A percentile compares a stretch with the other conserved stretches of the same genome.
phyloP scores from a whole-genome alignment of 2,888 invertebrate species.

The Macaria liturata region DNA sequence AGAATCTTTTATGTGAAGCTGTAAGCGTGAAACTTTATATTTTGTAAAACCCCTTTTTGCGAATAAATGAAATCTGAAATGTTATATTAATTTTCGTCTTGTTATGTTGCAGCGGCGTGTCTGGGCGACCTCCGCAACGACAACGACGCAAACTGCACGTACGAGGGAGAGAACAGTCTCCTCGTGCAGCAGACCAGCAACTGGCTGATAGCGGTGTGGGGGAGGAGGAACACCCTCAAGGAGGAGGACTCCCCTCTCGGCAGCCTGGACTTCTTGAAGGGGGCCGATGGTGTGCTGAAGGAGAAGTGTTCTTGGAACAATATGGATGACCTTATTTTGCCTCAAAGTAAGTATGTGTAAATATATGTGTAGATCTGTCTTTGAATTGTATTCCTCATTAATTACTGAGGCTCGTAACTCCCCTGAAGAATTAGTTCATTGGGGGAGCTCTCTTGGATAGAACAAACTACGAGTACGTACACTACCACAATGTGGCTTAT shows the following conservation, averaged over 20 bases:
- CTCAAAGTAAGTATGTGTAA: background rate
- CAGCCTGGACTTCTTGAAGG: constrained; percentile 85
- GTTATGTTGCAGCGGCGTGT: constrained; percentile 82
- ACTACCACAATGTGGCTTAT: too few species aligned
- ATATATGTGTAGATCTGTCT: too few species aligned
- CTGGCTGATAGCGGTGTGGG: constrained; percentile 89
- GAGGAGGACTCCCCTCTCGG: constrained; percentile 84
- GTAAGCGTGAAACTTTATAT: too few species aligned
- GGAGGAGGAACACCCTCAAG: constrained; percentile 57
- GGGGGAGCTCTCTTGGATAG: too few species aligned
- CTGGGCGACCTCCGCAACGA: constrained; percentile 90
- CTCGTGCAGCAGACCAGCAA: constrained; percentile 94
- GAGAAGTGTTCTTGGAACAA: constrained; percentile 76
- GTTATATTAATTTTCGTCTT: too few species aligned
- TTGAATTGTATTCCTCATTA: too few species aligned
- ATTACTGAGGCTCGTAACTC: too few species aligned
- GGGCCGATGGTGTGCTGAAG: constrained; percentile 79
- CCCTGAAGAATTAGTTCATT: too few species aligned
- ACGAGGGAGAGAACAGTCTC: constrained; percentile 96
- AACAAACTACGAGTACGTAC: too few species aligned
- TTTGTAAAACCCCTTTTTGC: too few species aligned
- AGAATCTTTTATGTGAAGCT: too few species aligned
- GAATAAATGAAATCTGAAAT: too few species aligned
- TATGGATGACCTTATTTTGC: constrained; percentile 71
- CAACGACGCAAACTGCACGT: constrained; percentile 94